Conservation (phyloP, 2,113 vertebrate genomes). For the Semnopithecus entellus region DNA sequence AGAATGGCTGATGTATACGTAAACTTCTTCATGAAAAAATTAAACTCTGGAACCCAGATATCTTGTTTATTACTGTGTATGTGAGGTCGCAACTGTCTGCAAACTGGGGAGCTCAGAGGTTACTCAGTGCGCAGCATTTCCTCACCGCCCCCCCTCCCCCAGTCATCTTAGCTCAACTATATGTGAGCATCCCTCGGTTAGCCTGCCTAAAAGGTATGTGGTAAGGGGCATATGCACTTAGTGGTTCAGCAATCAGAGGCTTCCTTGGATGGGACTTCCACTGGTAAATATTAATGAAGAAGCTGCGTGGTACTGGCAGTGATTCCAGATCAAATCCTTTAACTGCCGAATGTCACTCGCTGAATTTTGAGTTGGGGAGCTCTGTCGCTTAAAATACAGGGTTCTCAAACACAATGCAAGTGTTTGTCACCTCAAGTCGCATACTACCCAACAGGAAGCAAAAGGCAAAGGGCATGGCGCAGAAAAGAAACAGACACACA, state of each 20-base stretch:
- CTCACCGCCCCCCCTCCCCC: too few relatives aligned
- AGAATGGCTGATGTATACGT: neutral
- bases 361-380: conserved; percentile 28
- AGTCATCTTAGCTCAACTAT: conserved; percentile 9
- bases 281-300: conserved; percentile 62
- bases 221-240: conserved; percentile 12
- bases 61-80: conserved; percentile 16
- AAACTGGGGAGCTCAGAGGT: conserved; percentile 22
- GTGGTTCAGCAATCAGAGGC: neutral
- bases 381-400: conserved; percentile 37
- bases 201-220: conserved; percentile 1
- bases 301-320: neutral
- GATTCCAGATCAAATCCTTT: conserved; percentile 45
- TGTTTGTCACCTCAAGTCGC: conserved; percentile 14
- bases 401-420: neutral
- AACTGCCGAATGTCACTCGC: neutral
- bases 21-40: conserved; percentile 38
- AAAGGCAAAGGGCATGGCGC: conserved; percentile 49
- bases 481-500: conserved; percentile 65
- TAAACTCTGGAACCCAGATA: neutral
- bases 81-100: conserved; percentile 35
- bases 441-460: conserved; percentile 35
- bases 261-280: conserved; percentile 2
- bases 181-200: neutral
- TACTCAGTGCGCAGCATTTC: neutral